These are phyloP conservation scores for Sylvicola fuscatus DNA, from an alignment of 2,888 invertebrate genomes.

Conservation along the genomic window DNA sequence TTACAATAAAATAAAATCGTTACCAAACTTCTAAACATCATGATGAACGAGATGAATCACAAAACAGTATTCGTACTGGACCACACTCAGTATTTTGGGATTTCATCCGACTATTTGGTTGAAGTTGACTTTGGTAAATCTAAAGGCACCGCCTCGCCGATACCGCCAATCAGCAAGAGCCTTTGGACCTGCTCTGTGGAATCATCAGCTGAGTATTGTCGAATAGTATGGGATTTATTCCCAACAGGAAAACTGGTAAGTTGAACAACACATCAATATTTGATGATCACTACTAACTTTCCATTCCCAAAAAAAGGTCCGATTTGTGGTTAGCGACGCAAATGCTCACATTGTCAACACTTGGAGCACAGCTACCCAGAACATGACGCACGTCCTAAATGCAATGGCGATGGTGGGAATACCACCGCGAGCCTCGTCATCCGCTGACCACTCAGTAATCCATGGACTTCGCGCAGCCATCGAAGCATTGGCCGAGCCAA, in stretches of 20 bases:
- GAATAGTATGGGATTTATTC: slow-evolving; percentile 89
- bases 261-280: no score
- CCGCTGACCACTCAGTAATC: slow-evolving; percentile 44
- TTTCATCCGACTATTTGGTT: slow-evolving; percentile 26
- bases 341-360: slow-evolving; percentile 66
- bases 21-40: no score
- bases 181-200: slow-evolving; percentile 95
- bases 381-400: slow-evolving; percentile 66
- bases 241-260: slow-evolving; percentile 29
- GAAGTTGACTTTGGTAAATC: slow-evolving; percentile 48
- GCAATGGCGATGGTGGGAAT: slow-evolving; percentile 65
- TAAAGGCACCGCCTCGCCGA: slow-evolving; percentile 23
- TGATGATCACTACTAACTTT: no score
- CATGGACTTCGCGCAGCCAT: slow-evolving; percentile 74
- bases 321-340: slow-evolving; percentile 76
- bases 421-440: slow-evolving; percentile 31
- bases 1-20: no score
- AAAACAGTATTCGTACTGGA: slow-evolving; percentile 94
- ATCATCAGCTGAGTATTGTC: slow-evolving; percentile 85
- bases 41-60: slow-evolving; percentile 38
- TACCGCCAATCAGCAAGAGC: slow-evolving; percentile 75
- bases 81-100: slow-evolving; percentile 78
- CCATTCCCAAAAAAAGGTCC: slow-evolving; percentile 29
- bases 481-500: slow-evolving; percentile 63
- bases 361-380: slow-evolving; percentile 69